Evolutionary conservation across 2,113 vertebrate genomes (phyloP).

Genomic region (Rattus norvegicus): DNA sequence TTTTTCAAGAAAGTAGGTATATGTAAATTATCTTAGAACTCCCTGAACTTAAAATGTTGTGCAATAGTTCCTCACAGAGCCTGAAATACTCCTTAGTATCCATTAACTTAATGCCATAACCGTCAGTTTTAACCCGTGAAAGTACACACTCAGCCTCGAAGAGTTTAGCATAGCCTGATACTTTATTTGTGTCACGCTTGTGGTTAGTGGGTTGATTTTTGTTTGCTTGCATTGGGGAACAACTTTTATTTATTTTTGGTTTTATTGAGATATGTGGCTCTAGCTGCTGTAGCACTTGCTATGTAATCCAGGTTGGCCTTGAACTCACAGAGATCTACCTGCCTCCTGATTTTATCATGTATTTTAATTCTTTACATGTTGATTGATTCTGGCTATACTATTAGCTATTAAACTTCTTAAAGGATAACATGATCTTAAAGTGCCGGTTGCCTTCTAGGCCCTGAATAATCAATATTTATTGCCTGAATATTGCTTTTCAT

Average conservation of each 20-base stretch:
- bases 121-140: background rate
- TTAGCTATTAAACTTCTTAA: slow-evolving; percentile 45
- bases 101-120: slow-evolving; percentile 1
- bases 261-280: background rate
- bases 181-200: background rate
- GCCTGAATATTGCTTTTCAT: slow-evolving; percentile 40
- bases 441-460: background rate
- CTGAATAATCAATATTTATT: slow-evolving; percentile 43
- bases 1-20: background rate
- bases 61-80: background rate
- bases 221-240: background rate
- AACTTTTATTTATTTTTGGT: background rate
- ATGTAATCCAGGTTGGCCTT: background rate
- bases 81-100: background rate
- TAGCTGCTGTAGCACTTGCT: background rate
- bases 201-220: slow-evolving; percentile 1
- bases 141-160: slow-evolving; percentile 1
- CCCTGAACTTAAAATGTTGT: background rate
- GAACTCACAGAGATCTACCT: background rate
- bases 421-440: slow-evolving; percentile 40
- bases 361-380: slow-evolving; percentile 34
- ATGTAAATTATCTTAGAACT: background rate
- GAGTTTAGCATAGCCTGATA: slow-evolving; percentile 4
- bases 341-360: background rate
- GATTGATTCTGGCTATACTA: slow-evolving; percentile 30